Evolutionary conservation across 2,888 invertebrate species (phyloP).

Genomic region (Eupithecia pulchellata): DNA sequence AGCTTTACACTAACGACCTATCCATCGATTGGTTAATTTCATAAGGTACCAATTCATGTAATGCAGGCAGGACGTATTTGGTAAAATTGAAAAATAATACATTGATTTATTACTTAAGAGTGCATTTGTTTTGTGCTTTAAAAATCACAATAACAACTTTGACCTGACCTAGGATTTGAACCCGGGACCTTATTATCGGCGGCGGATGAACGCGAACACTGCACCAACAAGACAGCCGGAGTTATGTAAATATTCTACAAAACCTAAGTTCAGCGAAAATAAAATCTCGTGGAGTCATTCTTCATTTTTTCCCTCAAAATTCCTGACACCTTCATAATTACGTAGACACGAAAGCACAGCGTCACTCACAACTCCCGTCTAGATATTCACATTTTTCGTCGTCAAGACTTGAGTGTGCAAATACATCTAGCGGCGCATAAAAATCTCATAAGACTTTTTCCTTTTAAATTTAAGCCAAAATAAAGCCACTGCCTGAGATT

Average conservation of each 20-base stretch:
- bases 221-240: too few species aligned
- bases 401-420: constrained; percentile 18
- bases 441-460: constrained; percentile 19
- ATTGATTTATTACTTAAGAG: too few species aligned
- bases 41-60: too few species aligned
- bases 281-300: neutral
- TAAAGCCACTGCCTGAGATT: neutral
- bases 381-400: constrained; percentile 17
- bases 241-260: neutral
- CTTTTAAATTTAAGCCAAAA: constrained; percentile 9
- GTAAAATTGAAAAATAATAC: neutral
- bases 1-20: neutral
- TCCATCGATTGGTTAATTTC: neutral
- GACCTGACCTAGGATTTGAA: neutral
- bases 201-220: too few species aligned
- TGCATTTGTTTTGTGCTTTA: too few species aligned
- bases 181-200: neutral
- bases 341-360: constrained; percentile 6
- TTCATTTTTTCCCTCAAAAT: neutral
- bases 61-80: too few species aligned
- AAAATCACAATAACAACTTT: neutral
- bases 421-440: constrained; percentile 16
- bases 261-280: neutral
- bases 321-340: constrained; percentile 16
- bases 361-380: constrained; percentile 1